A percentile compares a stretch with the other conserved stretches of the same genome.
These are phyloP conservation scores for Lanius ludovicianus DNA, from an alignment of 2,113 vertebrate species.

Conservation along the genomic window DNA sequence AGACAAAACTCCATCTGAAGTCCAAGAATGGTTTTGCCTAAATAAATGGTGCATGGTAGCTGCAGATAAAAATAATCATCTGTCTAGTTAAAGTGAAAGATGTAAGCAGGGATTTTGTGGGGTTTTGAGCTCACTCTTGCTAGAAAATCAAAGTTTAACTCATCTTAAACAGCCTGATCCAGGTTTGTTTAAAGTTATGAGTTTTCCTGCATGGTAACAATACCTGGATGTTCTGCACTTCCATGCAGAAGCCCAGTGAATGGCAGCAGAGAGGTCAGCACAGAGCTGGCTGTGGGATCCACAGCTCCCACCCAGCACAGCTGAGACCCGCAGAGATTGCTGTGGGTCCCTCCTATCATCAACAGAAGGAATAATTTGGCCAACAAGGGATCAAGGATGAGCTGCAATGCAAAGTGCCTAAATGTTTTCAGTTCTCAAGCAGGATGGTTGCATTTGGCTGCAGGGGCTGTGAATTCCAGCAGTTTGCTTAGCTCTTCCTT, in stretches of 20 bases:
- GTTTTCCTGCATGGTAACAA: neutral
- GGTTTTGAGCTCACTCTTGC: neutral
- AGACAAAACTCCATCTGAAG: slow-evolving; percentile 24
- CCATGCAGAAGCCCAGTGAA: neutral
- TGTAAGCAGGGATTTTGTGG: neutral
- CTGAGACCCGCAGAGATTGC: neutral
- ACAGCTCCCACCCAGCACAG: neutral
- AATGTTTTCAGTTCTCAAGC: neutral
- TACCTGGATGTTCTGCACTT: neutral
- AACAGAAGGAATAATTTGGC: neutral
- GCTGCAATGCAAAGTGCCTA: neutral
- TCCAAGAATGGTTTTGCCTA: neutral
- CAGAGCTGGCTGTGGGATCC: neutral
- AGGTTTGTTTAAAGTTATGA: neutral
- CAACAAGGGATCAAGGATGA: neutral
- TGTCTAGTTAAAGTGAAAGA: slow-evolving; percentile 30
- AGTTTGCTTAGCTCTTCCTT: neutral
- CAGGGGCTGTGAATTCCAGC: neutral
- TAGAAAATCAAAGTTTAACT: neutral
- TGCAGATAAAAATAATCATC: slow-evolving; percentile 34
- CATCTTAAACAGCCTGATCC: neutral
- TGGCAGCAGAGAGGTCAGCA: neutral
- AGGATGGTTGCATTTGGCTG: neutral
- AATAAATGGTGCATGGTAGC: slow-evolving; percentile 15
- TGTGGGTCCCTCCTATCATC: neutral